A percentile compares a stretch with the other conserved stretches of the same genome.
These are phyloP conservation scores for Ondatra zibethicus DNA, from an alignment of 2,113 vertebrate genomes.

Conservation along the genomic window DNA sequence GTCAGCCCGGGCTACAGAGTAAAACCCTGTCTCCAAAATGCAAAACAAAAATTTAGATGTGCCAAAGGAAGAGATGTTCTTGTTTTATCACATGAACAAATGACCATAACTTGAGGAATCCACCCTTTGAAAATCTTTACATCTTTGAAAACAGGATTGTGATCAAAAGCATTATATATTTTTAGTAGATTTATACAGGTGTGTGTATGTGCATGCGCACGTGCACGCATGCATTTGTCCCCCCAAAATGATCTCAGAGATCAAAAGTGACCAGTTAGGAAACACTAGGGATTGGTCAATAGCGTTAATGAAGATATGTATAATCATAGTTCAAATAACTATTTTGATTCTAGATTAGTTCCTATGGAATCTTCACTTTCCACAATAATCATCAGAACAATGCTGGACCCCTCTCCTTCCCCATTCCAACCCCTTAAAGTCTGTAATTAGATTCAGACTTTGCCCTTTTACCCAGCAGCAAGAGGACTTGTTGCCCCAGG, in stretches of 20 bases:
- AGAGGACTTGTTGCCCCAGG: slow-evolving; percentile 37
- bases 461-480: not conserved
- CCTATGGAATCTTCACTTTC: slow-evolving; percentile 30
- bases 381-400: not conserved
- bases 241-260: not conserved
- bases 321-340: slow-evolving; percentile 5
- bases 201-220: not conserved
- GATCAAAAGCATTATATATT: not conserved
- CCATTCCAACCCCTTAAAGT: not conserved
- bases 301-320: not conserved
- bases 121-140: slow-evolving; percentile 10
- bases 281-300: not conserved
- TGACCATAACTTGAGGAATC: not conserved
- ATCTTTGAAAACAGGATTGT: slow-evolving; percentile 6
- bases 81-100: not conserved
- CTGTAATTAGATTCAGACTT: slow-evolving; percentile 10
- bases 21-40: not conserved
- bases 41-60: not conserved
- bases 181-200: not conserved
- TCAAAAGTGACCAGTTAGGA: not conserved
- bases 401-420: not conserved
- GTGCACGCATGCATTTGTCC: not conserved
- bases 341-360: not conserved
- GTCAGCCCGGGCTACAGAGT: not conserved
- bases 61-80: not conserved